Percentiles rank a stretch among this genome's conserved stretches.
phyloP scores from a whole-genome alignment of 2,888 invertebrate species.

The Ornithoptera alexandrae region DNA sequence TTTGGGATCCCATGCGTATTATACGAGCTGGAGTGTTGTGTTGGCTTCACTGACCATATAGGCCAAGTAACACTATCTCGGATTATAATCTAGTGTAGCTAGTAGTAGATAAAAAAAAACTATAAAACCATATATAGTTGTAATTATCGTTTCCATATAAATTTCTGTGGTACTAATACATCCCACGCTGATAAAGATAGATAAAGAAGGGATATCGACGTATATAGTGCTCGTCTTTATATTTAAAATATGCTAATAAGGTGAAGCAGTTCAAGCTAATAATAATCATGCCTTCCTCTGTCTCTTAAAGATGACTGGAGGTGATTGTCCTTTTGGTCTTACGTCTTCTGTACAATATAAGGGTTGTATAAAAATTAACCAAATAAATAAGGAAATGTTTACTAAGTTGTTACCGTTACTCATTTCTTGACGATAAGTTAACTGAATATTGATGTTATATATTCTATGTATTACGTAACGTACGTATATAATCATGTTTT shows the following conservation, averaged over 20 bases:
- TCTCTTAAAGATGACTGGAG: too few relatives aligned
- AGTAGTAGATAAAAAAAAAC: not conserved
- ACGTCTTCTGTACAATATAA: too few relatives aligned
- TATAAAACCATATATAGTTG: not conserved
- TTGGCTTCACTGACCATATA: too few relatives aligned
- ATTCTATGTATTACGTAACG: not conserved
- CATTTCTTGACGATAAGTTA: not conserved
- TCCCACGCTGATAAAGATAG: not conserved
- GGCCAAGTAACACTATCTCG: too few relatives aligned
- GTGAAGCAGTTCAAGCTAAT: not conserved
- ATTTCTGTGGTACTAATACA: not conserved
- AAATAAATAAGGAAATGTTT: not conserved
- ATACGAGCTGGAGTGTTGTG: too few relatives aligned
- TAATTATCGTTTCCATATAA: not conserved
- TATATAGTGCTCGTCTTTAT: too few relatives aligned
- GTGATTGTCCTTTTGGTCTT: too few relatives aligned
- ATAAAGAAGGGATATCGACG: not conserved
- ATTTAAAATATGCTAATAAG: too few relatives aligned
- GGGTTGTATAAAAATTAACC: not conserved
- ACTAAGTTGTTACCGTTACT: too few relatives aligned
- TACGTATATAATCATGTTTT: not conserved
- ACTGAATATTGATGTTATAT: not conserved
- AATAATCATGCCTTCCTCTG: not conserved
- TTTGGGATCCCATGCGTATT: too few relatives aligned
- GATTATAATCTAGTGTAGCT: too few relatives aligned